Base-by-base conservation (phyloP, 2,797 vertebrate species). In the Alauda arvensis region DNA sequence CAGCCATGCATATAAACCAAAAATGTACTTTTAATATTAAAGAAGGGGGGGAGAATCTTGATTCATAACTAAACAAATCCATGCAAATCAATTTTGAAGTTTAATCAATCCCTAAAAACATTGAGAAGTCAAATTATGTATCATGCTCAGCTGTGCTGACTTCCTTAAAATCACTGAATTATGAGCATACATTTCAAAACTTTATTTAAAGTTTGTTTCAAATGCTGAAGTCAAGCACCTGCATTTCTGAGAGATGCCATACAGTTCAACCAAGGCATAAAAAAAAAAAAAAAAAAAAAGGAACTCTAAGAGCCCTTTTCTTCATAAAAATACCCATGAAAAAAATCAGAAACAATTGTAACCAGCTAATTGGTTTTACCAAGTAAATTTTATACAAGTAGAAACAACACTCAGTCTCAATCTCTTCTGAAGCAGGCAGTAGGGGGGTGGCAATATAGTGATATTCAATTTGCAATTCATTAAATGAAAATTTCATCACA, bases 21-120 rank as follows among this genome's bases (percentile, higher is more conserved):
- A 71, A 52, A n/a, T 4, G 4, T 21, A 33, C 24, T 39, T 59
- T 57, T n/a, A 56, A 26, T 66, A 34, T 24, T 61, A 57, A 68
- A 19, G 29, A 39, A 34, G 2, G 7, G 4, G 1, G 1, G 0
- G 1, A 3, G 8, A 23, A 5, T 24, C 14, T 37, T 63, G 5
- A 21, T 67, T 70, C 12, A 29, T 56, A 56, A 52, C 10, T 51
- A 43, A 55, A 45, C 14, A 88, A 70, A 88, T 24, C 21, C 34
- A 65, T 9, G 8, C 11, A 71, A 88, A 74, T 42, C 26, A 18
- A 83, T n/a, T 74, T 74, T 33, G 20, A 46, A 49, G 24, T 52
- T 59, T 33, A 55, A 10, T 51, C 28, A 60, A 49, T 62, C 29
- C 26, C 57, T 34, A 56, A 8, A 69, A 67, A 33, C 14, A 46